Evolutionary conservation across 2,113 vertebrate genomes (phyloP).

Genomic region (Mormoops blainvillei): DNA sequence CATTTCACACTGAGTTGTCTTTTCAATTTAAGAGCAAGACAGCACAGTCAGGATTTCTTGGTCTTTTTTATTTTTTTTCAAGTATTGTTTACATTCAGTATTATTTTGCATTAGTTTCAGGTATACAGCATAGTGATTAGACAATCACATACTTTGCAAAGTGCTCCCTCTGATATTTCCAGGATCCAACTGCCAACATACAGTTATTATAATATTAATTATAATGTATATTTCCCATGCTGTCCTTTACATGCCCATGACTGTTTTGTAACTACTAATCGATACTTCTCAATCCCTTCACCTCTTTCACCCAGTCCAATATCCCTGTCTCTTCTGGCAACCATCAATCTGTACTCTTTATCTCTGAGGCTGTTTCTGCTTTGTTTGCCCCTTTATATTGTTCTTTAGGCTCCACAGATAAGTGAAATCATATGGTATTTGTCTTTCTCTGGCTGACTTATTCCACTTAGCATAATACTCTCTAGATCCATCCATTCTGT

Average conservation of each 20-base stretch:
- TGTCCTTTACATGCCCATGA: not conserved
- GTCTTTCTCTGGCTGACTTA: not conserved
- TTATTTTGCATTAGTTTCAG: not conserved
- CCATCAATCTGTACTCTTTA: not conserved
- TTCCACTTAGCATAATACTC: not conserved
- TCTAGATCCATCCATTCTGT: not conserved
- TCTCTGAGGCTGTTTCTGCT: not conserved
- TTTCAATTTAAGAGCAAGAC: not conserved
- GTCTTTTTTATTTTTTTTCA: not conserved
- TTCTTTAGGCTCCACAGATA: not conserved
- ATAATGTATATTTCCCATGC: not conserved
- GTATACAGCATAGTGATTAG: not conserved
- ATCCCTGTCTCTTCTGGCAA: not conserved
- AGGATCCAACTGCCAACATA: not conserved
- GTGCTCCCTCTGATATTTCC: not conserved
- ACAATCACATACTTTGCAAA: not conserved
- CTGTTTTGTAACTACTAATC: not conserved
- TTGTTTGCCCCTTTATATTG: not conserved
- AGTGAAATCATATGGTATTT: not conserved
- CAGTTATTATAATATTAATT: not conserved
- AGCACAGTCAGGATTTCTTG: not conserved
- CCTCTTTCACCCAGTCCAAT: not conserved
- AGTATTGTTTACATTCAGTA: not conserved
- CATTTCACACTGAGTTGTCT: not conserved
- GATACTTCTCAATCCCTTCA: not conserved